Percentiles rank a stretch among this genome's conserved stretches.
Evolutionary conservation across 2,113 vertebrate genomes (phyloP).

Genomic region (Silurus meridionalis): DNA sequence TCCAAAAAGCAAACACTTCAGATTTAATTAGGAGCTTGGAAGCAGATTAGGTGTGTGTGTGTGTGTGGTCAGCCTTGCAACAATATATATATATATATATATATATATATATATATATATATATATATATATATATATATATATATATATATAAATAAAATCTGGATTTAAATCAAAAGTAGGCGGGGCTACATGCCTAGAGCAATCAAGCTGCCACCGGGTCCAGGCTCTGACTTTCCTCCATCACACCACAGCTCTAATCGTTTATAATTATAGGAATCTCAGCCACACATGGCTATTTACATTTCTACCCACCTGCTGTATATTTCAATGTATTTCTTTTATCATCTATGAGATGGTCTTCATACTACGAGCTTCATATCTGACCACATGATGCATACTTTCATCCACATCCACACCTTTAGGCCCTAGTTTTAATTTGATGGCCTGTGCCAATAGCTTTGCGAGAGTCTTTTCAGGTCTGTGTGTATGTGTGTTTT

Average conservation of each 20-base stretch:
- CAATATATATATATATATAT: too few relatives aligned
- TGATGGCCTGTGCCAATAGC: too few relatives aligned
- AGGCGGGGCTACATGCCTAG: not conserved
- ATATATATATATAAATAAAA: too few relatives aligned
- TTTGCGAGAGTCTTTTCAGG: too few relatives aligned
- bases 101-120: too few relatives aligned
- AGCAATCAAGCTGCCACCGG: too few relatives aligned
- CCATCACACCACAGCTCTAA: not conserved
- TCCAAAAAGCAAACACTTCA: slow-evolving; percentile 75
- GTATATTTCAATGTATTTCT: too few relatives aligned
- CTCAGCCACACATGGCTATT: not conserved
- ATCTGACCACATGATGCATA: too few relatives aligned
- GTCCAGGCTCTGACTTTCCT: not conserved
- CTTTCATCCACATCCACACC: too few relatives aligned
- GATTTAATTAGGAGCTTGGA: slow-evolving; percentile 78
- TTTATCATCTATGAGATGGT: not conserved
- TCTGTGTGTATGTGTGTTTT: too few relatives aligned
- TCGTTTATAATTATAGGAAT: not conserved
- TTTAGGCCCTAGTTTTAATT: not conserved
- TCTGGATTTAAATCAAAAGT: not conserved
- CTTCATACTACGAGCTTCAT: not conserved
- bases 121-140: too few relatives aligned
- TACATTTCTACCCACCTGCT: not conserved
- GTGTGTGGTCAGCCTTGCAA: slow-evolving; percentile 14
- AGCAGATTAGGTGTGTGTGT: slow-evolving; percentile 67